These are phyloP conservation scores for Hydropsyche betteni DNA, from an alignment of 2,888 invertebrate species.

Conservation along the genomic window DNA sequence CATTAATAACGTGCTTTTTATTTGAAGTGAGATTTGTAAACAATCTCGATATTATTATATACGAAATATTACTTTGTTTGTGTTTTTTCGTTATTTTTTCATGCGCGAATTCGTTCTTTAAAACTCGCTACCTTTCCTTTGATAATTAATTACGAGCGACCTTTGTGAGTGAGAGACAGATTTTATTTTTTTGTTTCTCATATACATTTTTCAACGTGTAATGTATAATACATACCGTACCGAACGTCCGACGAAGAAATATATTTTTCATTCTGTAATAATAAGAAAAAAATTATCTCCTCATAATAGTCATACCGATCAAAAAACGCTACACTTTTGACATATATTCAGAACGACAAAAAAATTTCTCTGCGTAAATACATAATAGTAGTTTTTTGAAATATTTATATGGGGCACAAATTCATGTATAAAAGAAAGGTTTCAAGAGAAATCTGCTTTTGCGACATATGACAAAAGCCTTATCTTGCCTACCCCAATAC, in stretches of 20 bases:
- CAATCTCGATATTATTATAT: background rate
- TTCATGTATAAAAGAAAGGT: background rate
- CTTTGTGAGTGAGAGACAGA: constrained; percentile 11
- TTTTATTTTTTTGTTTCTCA: background rate
- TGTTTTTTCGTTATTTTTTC: constrained; percentile 1
- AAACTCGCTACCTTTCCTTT: constrained; percentile 4
- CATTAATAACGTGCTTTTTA: constrained; percentile 19
- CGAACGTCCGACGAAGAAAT: too few species aligned
- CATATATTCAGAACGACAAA: too few species aligned
- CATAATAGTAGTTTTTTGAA: too few species aligned
- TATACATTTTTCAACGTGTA: background rate
- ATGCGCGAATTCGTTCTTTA: constrained; percentile 3
- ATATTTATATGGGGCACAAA: too few species aligned
- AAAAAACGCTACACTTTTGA: too few species aligned
- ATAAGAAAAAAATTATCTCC: too few species aligned
- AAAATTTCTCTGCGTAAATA: too few species aligned
- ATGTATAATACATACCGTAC: too few species aligned
- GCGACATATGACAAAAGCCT: constrained; percentile 35
- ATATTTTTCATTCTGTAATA: too few species aligned
- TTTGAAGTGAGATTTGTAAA: constrained; percentile 18
- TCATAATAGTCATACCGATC: too few species aligned
- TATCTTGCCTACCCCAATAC: constrained; percentile 26
- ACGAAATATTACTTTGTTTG: constrained; percentile 8
- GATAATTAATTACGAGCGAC: constrained; percentile 16
- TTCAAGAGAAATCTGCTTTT: background rate